These are phyloP conservation scores for Prunella fulvescens DNA, from an alignment of 2,113 vertebrate genomes.

Conservation along the genomic window DNA sequence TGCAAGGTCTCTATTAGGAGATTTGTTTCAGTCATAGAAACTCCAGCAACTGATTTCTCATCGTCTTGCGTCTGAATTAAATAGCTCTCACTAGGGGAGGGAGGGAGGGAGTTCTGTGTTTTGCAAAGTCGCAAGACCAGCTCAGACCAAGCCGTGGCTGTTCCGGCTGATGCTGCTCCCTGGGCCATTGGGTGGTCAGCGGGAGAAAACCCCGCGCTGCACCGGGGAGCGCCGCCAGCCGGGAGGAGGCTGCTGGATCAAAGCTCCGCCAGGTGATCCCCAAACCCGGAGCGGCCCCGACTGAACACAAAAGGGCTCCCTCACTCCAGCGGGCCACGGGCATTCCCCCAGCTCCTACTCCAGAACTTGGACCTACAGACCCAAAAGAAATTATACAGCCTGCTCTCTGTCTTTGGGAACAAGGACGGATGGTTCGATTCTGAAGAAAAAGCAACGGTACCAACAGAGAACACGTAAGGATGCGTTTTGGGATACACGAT, in stretches of 20 bases:
- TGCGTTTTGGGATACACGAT: fast-evolving
- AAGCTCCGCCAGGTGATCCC: neutral
- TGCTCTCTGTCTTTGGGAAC: neutral
- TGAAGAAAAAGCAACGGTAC: neutral
- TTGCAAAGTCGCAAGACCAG: too few relatives aligned
- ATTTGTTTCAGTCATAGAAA: neutral
- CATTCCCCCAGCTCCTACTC: neutral
- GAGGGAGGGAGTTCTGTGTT: neutral
- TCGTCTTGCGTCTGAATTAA: neutral
- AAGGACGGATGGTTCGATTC: too few relatives aligned
- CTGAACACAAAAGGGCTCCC: fast-evolving
- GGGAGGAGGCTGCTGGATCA: too few relatives aligned
- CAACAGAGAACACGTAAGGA: fast-evolving
- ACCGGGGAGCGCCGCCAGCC: too few relatives aligned
- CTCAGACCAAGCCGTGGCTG: neutral
- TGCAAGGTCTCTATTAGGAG: neutral
- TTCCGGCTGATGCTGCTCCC: neutral
- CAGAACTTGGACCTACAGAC: neutral
- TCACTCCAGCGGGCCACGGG: neutral
- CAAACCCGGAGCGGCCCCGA: neutral
- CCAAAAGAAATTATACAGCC: fast-evolving
- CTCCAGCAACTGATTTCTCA: neutral
- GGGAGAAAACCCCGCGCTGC: fast-evolving
- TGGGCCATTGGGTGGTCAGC: fast-evolving
- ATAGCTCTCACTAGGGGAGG: neutral